A percentile compares a stretch with the other conserved stretches of the same genome.
phyloP scores from a whole-genome alignment of 1,140 invertebrate species.

The Drosophila pseudoananassae region DNA sequence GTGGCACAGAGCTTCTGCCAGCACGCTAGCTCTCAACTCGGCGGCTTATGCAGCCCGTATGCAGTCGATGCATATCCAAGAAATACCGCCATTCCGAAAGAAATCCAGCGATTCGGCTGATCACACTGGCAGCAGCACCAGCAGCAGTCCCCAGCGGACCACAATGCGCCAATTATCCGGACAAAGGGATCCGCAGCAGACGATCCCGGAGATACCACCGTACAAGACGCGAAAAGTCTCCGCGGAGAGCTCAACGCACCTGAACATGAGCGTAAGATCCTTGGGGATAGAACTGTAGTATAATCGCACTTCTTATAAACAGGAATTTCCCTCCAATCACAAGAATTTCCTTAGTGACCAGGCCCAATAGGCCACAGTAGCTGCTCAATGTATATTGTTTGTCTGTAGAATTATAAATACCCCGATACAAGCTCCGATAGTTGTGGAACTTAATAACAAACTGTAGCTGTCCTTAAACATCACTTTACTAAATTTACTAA shows the following conservation, averaged over 20 bases:
- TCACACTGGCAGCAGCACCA: constrained; percentile 69
- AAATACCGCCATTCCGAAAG: constrained; percentile 86
- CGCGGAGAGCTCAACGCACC: constrained; percentile 84
- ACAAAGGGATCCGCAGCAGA: constrained; percentile 65
- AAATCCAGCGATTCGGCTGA: constrained; percentile 79
- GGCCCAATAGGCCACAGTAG: constrained; percentile 24
- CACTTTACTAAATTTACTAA: constrained; percentile 3
- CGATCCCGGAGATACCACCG: constrained; percentile 85
- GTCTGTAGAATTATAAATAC: constrained; percentile 27
- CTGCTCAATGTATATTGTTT: constrained; percentile 41
- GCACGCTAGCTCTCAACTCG: constrained; percentile 73
- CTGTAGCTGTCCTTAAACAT: not conserved
- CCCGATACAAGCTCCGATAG: constrained; percentile 18
- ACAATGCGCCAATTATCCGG: constrained; percentile 58
- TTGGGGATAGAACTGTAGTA: constrained; percentile 2
- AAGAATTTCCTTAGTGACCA: constrained; percentile 35
- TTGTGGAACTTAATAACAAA: constrained; percentile 8
- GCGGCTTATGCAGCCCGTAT: constrained; percentile 53
- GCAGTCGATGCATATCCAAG: constrained; percentile 84
- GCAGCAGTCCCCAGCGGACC: constrained; percentile 72
- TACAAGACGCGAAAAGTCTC: constrained; percentile 85
- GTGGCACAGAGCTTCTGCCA: constrained; percentile 73
- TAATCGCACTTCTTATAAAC: constrained; percentile 8
- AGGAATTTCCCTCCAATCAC: not conserved
- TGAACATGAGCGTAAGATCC: constrained; percentile 75